These are phyloP conservation scores for Ceramica pisi DNA, from an alignment of 2,888 invertebrate species.

Conservation along the genomic window DNA sequence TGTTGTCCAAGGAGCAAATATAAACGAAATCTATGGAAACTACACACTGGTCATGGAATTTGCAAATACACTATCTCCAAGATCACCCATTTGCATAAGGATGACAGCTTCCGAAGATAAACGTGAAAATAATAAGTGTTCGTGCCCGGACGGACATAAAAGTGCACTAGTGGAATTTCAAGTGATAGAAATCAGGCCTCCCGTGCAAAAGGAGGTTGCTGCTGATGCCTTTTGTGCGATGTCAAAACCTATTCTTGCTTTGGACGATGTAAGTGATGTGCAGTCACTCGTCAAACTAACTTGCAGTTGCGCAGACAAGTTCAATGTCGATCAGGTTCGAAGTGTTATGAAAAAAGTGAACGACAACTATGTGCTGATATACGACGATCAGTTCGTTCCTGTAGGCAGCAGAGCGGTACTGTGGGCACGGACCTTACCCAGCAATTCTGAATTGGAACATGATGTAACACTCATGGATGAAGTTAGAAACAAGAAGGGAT, in stretches of 20 bases:
- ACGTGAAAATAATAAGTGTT: background rate
- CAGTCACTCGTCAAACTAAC: background rate
- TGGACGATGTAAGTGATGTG: background rate
- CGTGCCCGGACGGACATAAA: background rate
- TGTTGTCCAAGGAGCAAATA: background rate
- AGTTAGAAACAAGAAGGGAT: background rate
- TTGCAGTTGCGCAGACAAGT: too few relatives aligned
- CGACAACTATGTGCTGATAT: constrained; percentile 1
- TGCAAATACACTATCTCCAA: background rate
- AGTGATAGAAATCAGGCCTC: background rate
- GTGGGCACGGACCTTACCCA: background rate
- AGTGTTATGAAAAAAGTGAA: constrained; percentile 6
- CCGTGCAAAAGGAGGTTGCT: too few relatives aligned
- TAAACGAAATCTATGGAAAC: background rate
- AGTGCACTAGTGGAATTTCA: background rate
- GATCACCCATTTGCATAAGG: background rate
- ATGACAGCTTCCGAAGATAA: background rate
- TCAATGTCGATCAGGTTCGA: background rate
- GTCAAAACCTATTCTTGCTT: background rate
- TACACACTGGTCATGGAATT: constrained; percentile 1
- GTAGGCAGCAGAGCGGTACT: background rate
- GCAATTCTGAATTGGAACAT: background rate
- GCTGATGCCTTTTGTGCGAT: background rate
- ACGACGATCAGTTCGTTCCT: background rate
- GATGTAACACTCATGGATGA: background rate